phyloP scores from a whole-genome alignment of 2,113 vertebrate genomes.

The Phodopus roborovskii region DNA sequence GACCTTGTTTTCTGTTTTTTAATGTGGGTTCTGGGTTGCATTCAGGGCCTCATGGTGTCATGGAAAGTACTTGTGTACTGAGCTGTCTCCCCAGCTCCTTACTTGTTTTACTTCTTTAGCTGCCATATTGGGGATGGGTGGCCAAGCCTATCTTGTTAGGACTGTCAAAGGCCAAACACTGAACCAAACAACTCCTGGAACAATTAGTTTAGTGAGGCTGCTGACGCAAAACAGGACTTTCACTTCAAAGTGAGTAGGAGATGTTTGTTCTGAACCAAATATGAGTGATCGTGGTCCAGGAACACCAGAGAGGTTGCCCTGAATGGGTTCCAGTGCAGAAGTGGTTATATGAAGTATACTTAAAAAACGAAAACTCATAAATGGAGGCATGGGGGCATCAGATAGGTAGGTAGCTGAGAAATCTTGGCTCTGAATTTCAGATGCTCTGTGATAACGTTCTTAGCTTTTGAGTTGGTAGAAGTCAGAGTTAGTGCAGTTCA shows the following conservation, averaged over 20 bases:
- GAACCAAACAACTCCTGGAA: background rate
- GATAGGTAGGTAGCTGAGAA: background rate
- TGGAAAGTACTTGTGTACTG: background rate
- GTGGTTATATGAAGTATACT: background rate
- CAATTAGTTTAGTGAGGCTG: background rate
- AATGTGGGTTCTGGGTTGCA: background rate
- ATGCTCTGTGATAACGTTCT: background rate
- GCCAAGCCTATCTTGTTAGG: background rate
- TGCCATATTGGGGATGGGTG: background rate
- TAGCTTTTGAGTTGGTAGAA: background rate
- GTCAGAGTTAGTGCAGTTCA: background rate
- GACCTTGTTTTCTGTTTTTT: background rate
- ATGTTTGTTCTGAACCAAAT: conserved; percentile 1
- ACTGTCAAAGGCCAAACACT: background rate
- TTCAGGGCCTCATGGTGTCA: background rate
- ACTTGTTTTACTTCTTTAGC: background rate
- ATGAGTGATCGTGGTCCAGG: background rate
- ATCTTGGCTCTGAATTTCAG: background rate
- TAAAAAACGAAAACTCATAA: background rate
- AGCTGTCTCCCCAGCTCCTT: background rate
- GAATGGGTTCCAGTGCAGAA: background rate
- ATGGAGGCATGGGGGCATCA: background rate
- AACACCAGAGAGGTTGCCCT: background rate
- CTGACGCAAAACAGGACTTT: background rate
- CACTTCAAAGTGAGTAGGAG: background rate